These are phyloP conservation scores for Seira musarum DNA, from an alignment of 2,888 invertebrate genomes.

Conservation along the genomic window DNA sequence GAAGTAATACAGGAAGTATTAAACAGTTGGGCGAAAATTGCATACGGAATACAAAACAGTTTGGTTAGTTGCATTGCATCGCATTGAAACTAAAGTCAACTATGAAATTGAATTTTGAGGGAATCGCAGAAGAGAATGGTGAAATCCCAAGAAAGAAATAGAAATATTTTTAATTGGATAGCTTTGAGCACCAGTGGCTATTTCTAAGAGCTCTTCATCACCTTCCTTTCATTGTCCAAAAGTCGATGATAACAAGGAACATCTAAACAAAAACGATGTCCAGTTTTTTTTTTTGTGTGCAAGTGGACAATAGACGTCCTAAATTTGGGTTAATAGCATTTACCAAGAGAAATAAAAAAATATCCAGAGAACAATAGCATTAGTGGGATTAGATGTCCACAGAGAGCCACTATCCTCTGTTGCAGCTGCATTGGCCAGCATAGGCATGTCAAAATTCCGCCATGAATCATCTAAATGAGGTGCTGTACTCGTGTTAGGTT, in stretches of 20 bases:
- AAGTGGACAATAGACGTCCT: no score
- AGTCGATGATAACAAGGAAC: no score
- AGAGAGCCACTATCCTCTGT: slow-evolving; percentile 29
- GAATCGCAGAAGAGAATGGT: no score
- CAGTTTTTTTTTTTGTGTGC: no score
- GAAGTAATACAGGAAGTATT: background rate
- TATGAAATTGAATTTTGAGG: background rate
- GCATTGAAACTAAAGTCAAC: no score
- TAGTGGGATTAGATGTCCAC: slow-evolving; percentile 46
- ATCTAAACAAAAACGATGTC: no score
- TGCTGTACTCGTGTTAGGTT: slow-evolving; percentile 43
- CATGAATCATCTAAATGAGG: slow-evolving; percentile 65
- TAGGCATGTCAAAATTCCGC: slow-evolving; percentile 21
- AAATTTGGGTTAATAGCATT: slow-evolving; percentile 23
- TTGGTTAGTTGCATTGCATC: no score
- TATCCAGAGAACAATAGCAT: slow-evolving; percentile 28
- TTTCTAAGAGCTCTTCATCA: no score
- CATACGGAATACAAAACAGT: background rate
- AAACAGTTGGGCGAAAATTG: background rate
- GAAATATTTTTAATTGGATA: no score
- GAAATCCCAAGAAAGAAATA: no score
- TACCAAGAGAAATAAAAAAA: slow-evolving; percentile 1
- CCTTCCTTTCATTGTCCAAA: no score
- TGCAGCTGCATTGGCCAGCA: slow-evolving; percentile 31
- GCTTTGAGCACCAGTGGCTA: no score